Percentiles rank a stretch among this genome's conserved stretches.
These are phyloP conservation scores for Eristalis intricaria DNA, from an alignment of 2,888 invertebrate species.

Conservation along the genomic window DNA sequence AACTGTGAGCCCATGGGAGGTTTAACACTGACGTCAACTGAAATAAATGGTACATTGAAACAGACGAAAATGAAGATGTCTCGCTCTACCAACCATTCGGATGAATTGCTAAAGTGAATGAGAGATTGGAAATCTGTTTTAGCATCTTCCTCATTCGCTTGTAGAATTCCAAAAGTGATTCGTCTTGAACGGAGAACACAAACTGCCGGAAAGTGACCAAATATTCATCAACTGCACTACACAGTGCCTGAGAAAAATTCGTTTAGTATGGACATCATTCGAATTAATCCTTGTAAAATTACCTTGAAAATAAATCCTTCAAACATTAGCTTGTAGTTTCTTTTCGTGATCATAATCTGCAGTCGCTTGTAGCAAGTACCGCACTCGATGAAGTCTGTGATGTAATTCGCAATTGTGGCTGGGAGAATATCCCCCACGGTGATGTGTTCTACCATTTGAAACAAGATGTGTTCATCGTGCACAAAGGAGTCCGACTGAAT, in stretches of 20 bases:
- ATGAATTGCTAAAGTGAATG: slow-evolving; percentile 76
- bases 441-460: slow-evolving; percentile 81
- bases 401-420: slow-evolving; percentile 80
- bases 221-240: slow-evolving; percentile 84
- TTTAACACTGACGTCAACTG: slow-evolving; percentile 74
- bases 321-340: slow-evolving; percentile 75
- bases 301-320: slow-evolving; percentile 79
- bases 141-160: slow-evolving; percentile 75
- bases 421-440: slow-evolving; percentile 82
- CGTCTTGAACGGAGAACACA: slow-evolving; percentile 75
- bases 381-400: slow-evolving; percentile 77
- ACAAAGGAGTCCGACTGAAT: slow-evolving; percentile 84
- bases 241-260: slow-evolving; percentile 82
- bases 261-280: background rate
- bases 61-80: background rate
- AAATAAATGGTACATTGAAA: slow-evolving; percentile 17
- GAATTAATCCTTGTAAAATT: background rate
- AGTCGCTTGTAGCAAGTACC: slow-evolving; percentile 79
- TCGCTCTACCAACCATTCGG: slow-evolving; percentile 74
- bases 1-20: slow-evolving; percentile 78
- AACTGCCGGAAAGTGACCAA: slow-evolving; percentile 83
- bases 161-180: slow-evolving; percentile 75
- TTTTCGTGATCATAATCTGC: slow-evolving; percentile 76
- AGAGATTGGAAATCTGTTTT: slow-evolving; percentile 76
- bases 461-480: slow-evolving; percentile 81